A percentile compares a stretch with the other conserved stretches of the same genome.
Conservation (phyloP, 2,888 invertebrate species). For the Mythimna albipuncta region DNA sequence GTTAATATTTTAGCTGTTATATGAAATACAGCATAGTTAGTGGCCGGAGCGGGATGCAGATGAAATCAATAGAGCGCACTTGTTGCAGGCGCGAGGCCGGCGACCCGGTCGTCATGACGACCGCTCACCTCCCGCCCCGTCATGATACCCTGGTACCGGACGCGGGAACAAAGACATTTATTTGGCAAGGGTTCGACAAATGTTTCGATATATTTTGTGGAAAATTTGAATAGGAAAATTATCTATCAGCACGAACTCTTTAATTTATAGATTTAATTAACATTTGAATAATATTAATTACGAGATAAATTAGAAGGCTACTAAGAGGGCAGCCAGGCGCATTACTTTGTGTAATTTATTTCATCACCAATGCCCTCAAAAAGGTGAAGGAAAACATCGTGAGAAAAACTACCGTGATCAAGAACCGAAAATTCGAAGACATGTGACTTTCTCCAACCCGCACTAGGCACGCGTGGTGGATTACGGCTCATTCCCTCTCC, state of each 20-base stretch:
- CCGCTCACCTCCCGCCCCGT: slow-evolving; percentile 56
- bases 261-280: background rate
- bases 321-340: too few relatives aligned
- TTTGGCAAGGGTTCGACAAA: background rate
- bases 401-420: too few relatives aligned
- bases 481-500: too few relatives aligned
- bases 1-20: slow-evolving; percentile 29
- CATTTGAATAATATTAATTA: background rate
- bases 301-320: background rate
- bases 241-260: background rate
- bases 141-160: slow-evolving; percentile 55
- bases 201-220: background rate
- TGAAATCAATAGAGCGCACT: slow-evolving; percentile 73
- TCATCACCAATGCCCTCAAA: too few relatives aligned
- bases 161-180: slow-evolving; percentile 31
- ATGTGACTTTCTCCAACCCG: too few relatives aligned
- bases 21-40: slow-evolving; percentile 45
- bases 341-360: too few relatives aligned
- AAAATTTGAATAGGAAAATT: background rate
- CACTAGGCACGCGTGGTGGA: too few relatives aligned
- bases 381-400: too few relatives aligned
- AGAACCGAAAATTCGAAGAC: too few relatives aligned
- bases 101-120: slow-evolving; percentile 71
- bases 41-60: slow-evolving; percentile 62
- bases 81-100: slow-evolving; percentile 67